Evolutionary conservation across 2,888 invertebrate species (phyloP), one percentile per base, ranked within the genome.

Genomic region (Trilocha varians): DNA sequence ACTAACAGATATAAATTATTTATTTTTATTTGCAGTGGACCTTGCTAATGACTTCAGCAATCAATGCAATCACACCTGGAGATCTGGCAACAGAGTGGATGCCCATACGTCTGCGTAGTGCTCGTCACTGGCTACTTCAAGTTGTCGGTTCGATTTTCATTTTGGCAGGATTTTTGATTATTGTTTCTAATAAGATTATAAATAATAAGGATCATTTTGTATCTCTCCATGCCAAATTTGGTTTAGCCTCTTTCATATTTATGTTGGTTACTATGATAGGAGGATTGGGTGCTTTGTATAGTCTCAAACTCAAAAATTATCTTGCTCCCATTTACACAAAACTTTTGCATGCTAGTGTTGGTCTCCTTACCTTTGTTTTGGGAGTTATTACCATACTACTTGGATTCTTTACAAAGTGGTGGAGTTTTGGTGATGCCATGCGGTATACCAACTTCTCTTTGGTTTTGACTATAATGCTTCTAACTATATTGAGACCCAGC

Each of bases 71-170:
- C 9, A 77, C 83, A 34, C 84, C 86, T 4, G 85, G 85, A 14
- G 87, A 87, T 49, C 57, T 78, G 35, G 85, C 86, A 13, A 82
- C 87, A n/a, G 84, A 84, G 49, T 86, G 85, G 86, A 82, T 86
- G 79, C 86, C 87, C 1, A 77, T 85, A 54, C 62, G 83, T 36
- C 58, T 84, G 32, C 63, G 79, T 42, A 83, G 84, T 55, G 83
- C 85, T 38, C 75, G 87, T 25, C 87, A 87, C 55, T 87, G 87
- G 87, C 65, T 86, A 2, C 56, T 87, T 32, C 87, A 87, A 60
- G 48, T 82, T 14, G 33, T 71, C 15, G 67, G 65, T 38, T 69
- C 73, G 45, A 62, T 59, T 34, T 49, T 77, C 39, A 62, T 80
- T 32, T 38, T 69, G 3, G 52, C 55, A 37, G 87, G 85, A 33